Conservation (phyloP, 2,113 vertebrate genomes). For the Circaetus cinerascens region DNA sequence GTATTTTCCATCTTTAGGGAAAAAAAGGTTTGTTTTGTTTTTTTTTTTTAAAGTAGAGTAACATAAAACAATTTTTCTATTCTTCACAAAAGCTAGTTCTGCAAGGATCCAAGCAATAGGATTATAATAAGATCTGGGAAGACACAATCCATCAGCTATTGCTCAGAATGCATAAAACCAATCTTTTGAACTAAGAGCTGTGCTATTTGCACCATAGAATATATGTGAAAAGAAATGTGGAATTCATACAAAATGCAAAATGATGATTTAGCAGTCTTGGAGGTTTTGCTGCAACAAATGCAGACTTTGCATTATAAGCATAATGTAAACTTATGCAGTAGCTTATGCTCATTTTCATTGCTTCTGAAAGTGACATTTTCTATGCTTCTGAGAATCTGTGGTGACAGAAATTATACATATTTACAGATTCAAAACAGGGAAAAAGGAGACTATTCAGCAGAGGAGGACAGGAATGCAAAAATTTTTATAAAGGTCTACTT, state of each 20-base stretch:
- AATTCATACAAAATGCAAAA: not conserved
- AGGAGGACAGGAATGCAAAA: not conserved
- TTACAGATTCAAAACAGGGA: conserved; percentile 13
- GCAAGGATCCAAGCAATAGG: not conserved
- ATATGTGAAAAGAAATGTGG: not conserved
- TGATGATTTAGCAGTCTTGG: not conserved
- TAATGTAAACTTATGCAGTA: not conserved
- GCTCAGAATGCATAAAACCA: not conserved
- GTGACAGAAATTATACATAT: not conserved
- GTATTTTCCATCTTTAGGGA: conserved; percentile 81
- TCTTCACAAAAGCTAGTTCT: not conserved
- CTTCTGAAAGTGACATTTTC: not conserved
- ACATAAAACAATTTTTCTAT: not conserved
- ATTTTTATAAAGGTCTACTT: not conserved
- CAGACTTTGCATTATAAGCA: not conserved
- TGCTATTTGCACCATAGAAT: not conserved
- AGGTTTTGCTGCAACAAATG: not conserved
- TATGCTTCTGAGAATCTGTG: not conserved
- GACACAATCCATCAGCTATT: not conserved
- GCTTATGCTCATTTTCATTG: not conserved
- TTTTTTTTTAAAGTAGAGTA: not conserved
- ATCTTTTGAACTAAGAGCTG: not conserved
- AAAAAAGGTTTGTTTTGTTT: conserved; percentile 16
- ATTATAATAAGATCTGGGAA: not conserved
- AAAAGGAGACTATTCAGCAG: not conserved